Evolutionary conservation across 1,140 invertebrate species (phyloP).

Genomic region (Penaeus indicus): DNA sequence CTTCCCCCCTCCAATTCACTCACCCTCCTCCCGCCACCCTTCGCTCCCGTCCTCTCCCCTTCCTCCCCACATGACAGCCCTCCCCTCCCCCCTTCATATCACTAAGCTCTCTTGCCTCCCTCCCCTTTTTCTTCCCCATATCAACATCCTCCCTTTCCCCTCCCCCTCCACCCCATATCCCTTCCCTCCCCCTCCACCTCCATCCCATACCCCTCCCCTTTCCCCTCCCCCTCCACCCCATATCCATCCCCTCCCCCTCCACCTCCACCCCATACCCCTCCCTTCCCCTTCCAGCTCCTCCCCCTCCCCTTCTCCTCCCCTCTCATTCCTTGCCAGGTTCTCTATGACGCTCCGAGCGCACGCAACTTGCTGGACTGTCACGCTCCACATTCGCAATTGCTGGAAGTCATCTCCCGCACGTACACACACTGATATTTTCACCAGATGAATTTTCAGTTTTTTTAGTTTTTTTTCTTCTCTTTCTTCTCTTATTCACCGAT

Average conservation of each 20-base stretch:
- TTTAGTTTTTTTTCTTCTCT: no score
- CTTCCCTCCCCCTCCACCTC: neutral
- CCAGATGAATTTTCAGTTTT: no score
- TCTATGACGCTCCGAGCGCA: neutral
- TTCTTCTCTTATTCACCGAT: no score
- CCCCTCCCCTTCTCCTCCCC: neutral
- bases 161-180: neutral
- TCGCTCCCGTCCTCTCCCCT: neutral
- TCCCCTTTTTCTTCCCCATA: neutral
- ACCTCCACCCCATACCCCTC: constrained; percentile 23
- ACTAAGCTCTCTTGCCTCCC: no score
- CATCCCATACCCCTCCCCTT: neutral
- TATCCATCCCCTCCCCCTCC: neutral
- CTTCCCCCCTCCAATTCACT: no score
- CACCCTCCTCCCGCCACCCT: neutral
- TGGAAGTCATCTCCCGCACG: no score
- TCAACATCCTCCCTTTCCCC: neutral
- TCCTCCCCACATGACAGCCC: no score
- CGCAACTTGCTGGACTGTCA: neutral
- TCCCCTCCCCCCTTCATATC: no score
- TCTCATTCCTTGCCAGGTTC: neutral
- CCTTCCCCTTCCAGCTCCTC: neutral
- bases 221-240: neutral
- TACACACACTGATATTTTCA: no score
- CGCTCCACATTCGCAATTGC: neutral